Base-by-base conservation (phyloP, 2,888 invertebrate genomes). In the Lacanobia oleracea region DNA sequence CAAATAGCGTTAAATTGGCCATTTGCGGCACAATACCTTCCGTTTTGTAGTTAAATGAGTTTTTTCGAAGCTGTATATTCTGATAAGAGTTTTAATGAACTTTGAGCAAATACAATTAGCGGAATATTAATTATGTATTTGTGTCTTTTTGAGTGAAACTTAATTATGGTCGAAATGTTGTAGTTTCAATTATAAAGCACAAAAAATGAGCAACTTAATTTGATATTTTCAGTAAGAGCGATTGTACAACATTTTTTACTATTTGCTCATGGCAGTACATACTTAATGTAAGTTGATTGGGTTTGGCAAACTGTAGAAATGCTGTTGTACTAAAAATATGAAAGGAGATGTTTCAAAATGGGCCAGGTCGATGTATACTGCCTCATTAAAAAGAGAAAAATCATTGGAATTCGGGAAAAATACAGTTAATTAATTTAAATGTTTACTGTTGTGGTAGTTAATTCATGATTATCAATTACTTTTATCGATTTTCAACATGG, bases 1-100 rank as follows among this genome's bases (percentile, higher is more conserved):
- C 90, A 93, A 95, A 95, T 94, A 91, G 93, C 93, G 87, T 88
- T 90, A 92, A 93, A 94, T 93, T 92, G 93, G 90, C 93, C 91
- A 92, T 95, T 94, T 91, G 89, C 79, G 89, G 86, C 79, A 86
- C 85, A 92, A 94, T 93, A 91, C 85, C 93, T 94, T 93, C 93
- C 93, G 91, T 91, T 88, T 88, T 86, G 88, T 89, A 88, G 90
- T 92, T 90, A 88, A 91, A 91, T 90, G 85, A 82, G 73, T 86
- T 88, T 81, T 87, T 88, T 88, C 85, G 79, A 73, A 77, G 79
- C 79, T 69, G 74, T 71, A 77, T 62, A 72, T 71, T 72, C 62
- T 72, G 74, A 67, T 75, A 75, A 69, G 56, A 51, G 61, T 68
- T 86, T 69, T 76, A 72, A 72, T 82, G 60, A 82, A 63, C 21